phyloP scores from a whole-genome alignment of 2,113 vertebrate genomes.

The Rhabdornis inornatus region DNA sequence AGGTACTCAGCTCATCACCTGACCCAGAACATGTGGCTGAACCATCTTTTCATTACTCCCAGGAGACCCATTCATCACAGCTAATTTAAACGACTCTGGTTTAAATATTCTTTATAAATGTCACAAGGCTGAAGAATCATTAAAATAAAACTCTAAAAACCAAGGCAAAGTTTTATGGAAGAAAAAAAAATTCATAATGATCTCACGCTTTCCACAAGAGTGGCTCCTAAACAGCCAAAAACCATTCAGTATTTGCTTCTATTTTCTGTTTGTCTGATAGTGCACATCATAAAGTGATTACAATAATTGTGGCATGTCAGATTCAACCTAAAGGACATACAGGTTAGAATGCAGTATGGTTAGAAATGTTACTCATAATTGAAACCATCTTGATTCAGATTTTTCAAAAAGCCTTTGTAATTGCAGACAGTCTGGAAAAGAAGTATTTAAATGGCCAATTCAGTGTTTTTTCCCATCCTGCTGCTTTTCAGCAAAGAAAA shows the following conservation, averaged over 20 bases:
- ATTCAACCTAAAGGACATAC: background rate
- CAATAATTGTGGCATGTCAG: background rate
- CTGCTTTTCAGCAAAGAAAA: constrained; percentile 31
- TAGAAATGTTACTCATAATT: background rate
- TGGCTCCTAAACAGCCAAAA: constrained; percentile 2
- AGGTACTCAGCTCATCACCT: background rate
- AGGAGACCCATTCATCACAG: background rate
- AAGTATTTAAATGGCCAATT: constrained; percentile 12
- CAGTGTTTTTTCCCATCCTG: background rate
- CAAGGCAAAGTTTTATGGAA: background rate
- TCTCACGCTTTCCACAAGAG: background rate
- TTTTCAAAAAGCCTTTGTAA: constrained; percentile 33
- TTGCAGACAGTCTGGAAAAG: constrained; percentile 8
- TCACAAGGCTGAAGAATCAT: background rate
- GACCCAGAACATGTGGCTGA: rapidly evolving
- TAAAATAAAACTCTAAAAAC: background rate
- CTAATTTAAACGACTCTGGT: background rate
- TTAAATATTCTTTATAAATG: background rate
- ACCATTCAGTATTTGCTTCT: constrained; percentile 7
- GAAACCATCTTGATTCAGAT: constrained; percentile 2
- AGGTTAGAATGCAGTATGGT: background rate
- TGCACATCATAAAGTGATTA: background rate
- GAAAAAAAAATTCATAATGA: background rate
- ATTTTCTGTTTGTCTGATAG: constrained; percentile 1
- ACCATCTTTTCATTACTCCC: background rate